Percentiles rank a stretch among this genome's conserved stretches.
These are phyloP conservation scores for Oscheius sp. DNA, from an alignment of 2,888 invertebrate species.

Conservation along the genomic window DNA sequence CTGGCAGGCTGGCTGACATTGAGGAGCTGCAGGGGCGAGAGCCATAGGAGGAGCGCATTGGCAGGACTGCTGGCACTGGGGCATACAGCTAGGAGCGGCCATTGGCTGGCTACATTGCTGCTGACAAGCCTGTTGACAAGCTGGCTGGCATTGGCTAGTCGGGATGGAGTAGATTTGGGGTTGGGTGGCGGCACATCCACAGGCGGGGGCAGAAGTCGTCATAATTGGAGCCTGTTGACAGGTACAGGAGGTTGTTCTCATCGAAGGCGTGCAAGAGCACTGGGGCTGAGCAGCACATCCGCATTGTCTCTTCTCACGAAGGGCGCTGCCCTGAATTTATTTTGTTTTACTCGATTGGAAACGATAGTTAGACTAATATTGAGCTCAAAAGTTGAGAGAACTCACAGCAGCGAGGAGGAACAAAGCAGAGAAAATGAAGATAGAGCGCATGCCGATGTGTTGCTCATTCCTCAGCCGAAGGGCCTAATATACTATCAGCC, in stretches of 20 bases:
- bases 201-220: constrained; percentile 9
- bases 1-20: no score
- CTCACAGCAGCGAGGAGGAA: constrained; percentile 15
- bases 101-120: constrained; percentile 39
- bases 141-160: constrained; percentile 42
- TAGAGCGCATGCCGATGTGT: constrained; percentile 15
- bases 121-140: constrained; percentile 41
- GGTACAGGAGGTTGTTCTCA: constrained; percentile 36
- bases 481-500: no score
- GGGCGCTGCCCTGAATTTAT: constrained; percentile 40
- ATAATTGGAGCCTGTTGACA: constrained; percentile 45
- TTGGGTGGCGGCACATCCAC: constrained; percentile 35
- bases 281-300: constrained; percentile 41
- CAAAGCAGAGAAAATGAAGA: constrained; percentile 17
- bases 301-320: constrained; percentile 53
- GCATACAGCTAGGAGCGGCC: constrained; percentile 36
- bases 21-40: constrained; percentile 39
- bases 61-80: constrained; percentile 39
- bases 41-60: constrained; percentile 34
- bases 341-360: neutral
- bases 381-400: no score
- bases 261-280: constrained; percentile 38
- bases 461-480: no score
- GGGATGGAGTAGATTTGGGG: constrained; percentile 35
- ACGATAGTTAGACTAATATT: neutral